These are phyloP conservation scores for Campylomormyrus numenius DNA, from an alignment of 2,113 vertebrate species.

Conservation along the genomic window DNA sequence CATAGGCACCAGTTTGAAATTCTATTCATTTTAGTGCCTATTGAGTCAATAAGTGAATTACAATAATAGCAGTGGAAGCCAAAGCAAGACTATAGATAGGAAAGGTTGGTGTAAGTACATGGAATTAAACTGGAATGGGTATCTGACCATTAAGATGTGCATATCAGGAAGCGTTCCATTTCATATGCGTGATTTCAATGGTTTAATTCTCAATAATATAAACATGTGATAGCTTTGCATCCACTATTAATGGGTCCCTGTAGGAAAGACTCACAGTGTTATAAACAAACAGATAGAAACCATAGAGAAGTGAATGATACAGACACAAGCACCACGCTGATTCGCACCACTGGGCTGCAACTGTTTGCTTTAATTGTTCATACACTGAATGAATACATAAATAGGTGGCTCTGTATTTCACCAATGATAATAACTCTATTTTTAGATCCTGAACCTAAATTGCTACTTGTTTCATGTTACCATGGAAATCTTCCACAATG, in stretches of 20 bases:
- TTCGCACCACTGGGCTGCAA: conserved; percentile 38
- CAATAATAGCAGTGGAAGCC: background rate
- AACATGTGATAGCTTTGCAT: conserved; percentile 25
- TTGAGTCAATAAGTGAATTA: background rate
- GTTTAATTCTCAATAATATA: conserved; percentile 26
- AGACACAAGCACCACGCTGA: conserved; percentile 29
- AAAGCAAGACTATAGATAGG: background rate
- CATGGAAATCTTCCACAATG: conserved; percentile 60
- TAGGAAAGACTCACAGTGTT: conserved; percentile 29
- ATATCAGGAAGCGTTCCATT: background rate
- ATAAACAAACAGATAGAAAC: conserved; percentile 35
- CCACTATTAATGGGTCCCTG: conserved; percentile 37
- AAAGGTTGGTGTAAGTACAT: background rate
- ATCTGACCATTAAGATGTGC: background rate
- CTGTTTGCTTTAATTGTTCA: conserved; percentile 61
- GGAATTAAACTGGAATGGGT: background rate
- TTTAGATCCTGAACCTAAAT: conserved; percentile 61
- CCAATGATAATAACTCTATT: conserved; percentile 61
- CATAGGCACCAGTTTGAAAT: background rate
- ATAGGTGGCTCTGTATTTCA: conserved; percentile 51
- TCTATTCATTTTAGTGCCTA: background rate
- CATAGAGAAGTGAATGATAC: conserved; percentile 21
- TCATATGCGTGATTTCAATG: background rate
- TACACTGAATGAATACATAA: conserved; percentile 63
- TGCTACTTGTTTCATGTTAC: conserved; percentile 58